phyloP scores from a whole-genome alignment of 2,113 vertebrate genomes.

The Antidorcas marsupialis region DNA sequence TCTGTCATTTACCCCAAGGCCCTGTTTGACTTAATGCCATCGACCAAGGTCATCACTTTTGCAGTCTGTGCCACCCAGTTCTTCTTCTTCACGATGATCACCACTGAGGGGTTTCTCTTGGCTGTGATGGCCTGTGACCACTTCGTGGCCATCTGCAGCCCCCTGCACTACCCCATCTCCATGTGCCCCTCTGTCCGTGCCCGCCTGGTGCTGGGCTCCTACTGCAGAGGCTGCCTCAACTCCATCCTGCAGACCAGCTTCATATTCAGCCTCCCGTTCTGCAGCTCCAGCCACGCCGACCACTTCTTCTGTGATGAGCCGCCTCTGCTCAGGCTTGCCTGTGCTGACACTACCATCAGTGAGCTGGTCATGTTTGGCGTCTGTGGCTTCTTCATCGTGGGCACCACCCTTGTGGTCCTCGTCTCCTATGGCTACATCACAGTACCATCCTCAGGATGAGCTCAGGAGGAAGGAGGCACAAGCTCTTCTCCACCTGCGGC shows the following conservation, averaged over 20 bases:
- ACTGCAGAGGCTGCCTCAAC: slow-evolving; percentile 24
- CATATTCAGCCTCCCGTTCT: slow-evolving; percentile 7
- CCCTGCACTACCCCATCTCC: slow-evolving; percentile 16
- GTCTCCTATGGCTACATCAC: slow-evolving; percentile 54
- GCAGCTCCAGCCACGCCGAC: not conserved
- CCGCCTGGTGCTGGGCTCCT: not conserved
- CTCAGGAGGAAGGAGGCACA: not conserved
- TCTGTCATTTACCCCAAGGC: no score
- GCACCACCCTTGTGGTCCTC: not conserved
- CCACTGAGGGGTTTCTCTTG: no score
- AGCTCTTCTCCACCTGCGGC: not conserved
- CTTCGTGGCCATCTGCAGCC: slow-evolving; percentile 57
- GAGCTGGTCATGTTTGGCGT: not conserved
- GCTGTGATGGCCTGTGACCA: slow-evolving; percentile 47
- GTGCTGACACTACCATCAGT: not conserved
- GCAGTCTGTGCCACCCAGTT: no score
- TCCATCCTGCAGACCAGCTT: slow-evolving; percentile 19
- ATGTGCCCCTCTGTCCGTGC: not conserved
- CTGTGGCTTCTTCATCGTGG: slow-evolving; percentile 10
- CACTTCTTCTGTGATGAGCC: slow-evolving; percentile 30
- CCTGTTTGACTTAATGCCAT: no score
- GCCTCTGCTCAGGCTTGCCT: not conserved
- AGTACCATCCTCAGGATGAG: slow-evolving; percentile 40
- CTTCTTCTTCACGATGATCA: no score
- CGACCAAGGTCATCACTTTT: no score